Percentiles rank a stretch among this genome's conserved stretches.
Evolutionary conservation across 92 coral and sea anemone genomes (phyloP).

Genomic region (Scolanthus callimorphus): DNA sequence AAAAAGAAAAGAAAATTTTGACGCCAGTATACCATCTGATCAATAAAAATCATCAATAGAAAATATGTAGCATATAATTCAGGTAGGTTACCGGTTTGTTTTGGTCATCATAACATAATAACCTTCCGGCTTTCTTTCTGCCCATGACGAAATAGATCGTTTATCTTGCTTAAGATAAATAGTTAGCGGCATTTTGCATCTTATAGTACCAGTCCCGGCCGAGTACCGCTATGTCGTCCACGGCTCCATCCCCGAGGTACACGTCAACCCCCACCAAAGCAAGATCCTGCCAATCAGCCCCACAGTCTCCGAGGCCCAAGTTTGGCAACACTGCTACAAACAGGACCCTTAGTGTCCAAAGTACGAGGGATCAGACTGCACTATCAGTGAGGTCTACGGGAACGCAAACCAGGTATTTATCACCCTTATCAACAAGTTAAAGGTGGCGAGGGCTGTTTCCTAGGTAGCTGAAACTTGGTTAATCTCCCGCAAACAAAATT

Average conservation of each 20-base stretch:
- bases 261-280: constrained; percentile 40
- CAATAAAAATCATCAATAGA: no score
- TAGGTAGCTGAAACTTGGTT: no score
- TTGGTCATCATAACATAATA: no score
- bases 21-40: no score
- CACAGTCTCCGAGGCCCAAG: constrained; percentile 32
- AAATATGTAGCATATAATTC: no score
- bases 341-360: constrained; percentile 15
- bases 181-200: no score
- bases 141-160: no score
- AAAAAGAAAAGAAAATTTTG: no score
- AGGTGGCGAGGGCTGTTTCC: constrained; percentile 63
- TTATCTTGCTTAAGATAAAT: no score
- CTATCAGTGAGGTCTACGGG: constrained; percentile 47
- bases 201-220: constrained; percentile 65
- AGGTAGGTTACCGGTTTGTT: no score
- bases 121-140: no score
- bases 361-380: constrained; percentile 20
- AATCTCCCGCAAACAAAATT: no score
- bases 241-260: constrained; percentile 30
- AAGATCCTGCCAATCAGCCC: constrained; percentile 28
- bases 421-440: constrained; percentile 28
- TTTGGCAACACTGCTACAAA: constrained; percentile 27
- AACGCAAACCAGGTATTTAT: constrained; percentile 61
- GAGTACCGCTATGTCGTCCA: constrained; percentile 15